A percentile compares a stretch with the other conserved stretches of the same genome.
Evolutionary conservation across 1,140 invertebrate genomes (phyloP).

Genomic region (Coptotermes formosanus): DNA sequence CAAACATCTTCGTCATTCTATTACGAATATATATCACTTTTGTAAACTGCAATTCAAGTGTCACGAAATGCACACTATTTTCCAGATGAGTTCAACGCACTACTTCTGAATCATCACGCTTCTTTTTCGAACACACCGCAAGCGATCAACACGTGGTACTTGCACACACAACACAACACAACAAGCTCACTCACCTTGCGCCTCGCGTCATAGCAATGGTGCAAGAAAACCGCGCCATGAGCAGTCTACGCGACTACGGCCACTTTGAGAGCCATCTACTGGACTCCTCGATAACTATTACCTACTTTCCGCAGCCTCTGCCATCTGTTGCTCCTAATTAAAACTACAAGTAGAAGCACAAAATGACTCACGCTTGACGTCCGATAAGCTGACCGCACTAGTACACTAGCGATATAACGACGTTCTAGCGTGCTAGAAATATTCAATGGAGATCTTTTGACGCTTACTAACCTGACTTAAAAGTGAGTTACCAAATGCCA

Average conservation of each 20-base stretch:
- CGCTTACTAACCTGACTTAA: too few species aligned
- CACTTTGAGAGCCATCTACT: neutral
- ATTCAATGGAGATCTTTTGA: too few species aligned
- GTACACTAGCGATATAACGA: too few species aligned
- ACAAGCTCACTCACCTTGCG: neutral
- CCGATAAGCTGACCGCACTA: too few species aligned
- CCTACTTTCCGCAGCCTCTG: neutral
- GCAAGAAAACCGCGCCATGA: too few species aligned
- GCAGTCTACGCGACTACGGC: neutral
- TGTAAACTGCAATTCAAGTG: too few species aligned
- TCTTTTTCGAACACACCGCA: slow-evolving; percentile 2
- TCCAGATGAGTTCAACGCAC: too few species aligned
- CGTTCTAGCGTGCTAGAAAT: too few species aligned
- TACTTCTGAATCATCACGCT: neutral
- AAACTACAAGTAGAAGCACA: too few species aligned
- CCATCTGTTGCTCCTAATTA: neutral
- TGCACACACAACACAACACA: neutral
- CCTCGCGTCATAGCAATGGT: neutral
- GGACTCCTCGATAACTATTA: neutral
- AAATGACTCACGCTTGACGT: too few species aligned
- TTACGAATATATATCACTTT: neutral
- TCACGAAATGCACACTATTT: too few species aligned
- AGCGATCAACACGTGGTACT: neutral
- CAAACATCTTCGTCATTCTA: neutral
- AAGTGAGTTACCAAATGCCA: too few species aligned